A percentile compares a stretch with the other conserved stretches of the same genome.
These are phyloP conservation scores for Eupeodes latifasciatus DNA, from an alignment of 2,888 invertebrate genomes.

Conservation along the genomic window DNA sequence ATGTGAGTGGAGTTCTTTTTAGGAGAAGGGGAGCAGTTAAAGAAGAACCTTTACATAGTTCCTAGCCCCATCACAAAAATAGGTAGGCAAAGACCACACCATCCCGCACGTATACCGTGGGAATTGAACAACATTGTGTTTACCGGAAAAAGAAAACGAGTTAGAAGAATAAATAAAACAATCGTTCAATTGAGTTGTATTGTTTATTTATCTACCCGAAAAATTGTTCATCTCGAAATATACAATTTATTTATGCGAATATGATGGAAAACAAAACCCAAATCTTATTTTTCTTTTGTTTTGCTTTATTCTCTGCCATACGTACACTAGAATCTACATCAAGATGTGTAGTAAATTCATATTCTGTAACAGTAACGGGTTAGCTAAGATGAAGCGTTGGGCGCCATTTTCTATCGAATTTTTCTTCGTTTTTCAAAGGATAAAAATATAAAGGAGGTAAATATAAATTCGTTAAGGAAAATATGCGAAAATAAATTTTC, in stretches of 20 bases:
- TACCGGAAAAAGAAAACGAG: slow-evolving; percentile 12
- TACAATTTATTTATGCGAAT: slow-evolving; percentile 71
- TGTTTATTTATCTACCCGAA: slow-evolving; percentile 54
- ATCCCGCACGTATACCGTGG: slow-evolving; percentile 40
- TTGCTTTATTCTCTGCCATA: not conserved
- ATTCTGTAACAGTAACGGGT: not conserved
- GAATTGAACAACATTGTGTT: slow-evolving; percentile 57
- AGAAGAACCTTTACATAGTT: not conserved
- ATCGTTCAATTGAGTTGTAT: slow-evolving; percentile 68
- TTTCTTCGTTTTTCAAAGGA: not conserved
- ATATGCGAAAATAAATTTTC: slow-evolving; percentile 71
- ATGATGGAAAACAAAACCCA: slow-evolving; percentile 65
- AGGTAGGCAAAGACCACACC: not conserved
- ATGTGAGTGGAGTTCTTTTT: not conserved
- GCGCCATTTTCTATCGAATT: slow-evolving; percentile 34
- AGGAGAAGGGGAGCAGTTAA: no score
- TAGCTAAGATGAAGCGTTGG: not conserved
- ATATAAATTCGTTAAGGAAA: slow-evolving; percentile 35
- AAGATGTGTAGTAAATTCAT: not conserved
- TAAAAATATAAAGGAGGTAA: no score
- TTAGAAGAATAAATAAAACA: slow-evolving; percentile 47
- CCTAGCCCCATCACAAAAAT: not conserved
- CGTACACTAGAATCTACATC: not conserved
- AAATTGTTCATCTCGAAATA: slow-evolving; percentile 67
- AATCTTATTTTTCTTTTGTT: slow-evolving; percentile 20